Conservation (phyloP, 2,113 vertebrate genomes). For the Chionomys nivalis region DNA sequence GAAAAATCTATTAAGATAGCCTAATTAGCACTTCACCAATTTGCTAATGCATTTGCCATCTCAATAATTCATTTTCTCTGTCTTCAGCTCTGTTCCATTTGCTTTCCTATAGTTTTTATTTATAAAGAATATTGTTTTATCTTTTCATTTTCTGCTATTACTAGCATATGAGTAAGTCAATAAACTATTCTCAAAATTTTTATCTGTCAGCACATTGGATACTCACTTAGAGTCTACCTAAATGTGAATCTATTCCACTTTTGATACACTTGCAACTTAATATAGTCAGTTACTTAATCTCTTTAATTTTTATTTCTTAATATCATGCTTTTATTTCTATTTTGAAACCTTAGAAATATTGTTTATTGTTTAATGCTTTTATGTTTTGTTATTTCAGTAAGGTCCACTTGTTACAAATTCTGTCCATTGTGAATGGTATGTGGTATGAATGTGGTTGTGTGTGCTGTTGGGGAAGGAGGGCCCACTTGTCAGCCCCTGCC, state of each 20-base stretch:
- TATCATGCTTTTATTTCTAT: constrained; percentile 2
- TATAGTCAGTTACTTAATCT: not conserved
- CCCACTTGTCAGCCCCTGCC: too few relatives aligned
- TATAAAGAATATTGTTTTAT: not conserved
- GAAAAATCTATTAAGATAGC: not conserved
- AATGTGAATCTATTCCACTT: constrained; percentile 3
- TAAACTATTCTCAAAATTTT: not conserved
- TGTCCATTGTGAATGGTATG: not conserved
- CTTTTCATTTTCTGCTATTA: not conserved
- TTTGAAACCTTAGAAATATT: not conserved
- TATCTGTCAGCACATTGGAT: not conserved
- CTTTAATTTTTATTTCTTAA: not conserved
- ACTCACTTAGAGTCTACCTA: not conserved
- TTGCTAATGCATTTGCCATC: not conserved
- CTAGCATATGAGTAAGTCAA: not conserved
- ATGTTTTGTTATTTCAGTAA: not conserved
- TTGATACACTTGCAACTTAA: not conserved
- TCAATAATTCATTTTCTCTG: not conserved
- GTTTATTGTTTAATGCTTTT: not conserved
- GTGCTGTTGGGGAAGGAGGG: too few relatives aligned
- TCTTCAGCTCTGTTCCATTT: not conserved
- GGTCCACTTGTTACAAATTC: not conserved
- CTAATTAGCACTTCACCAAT: constrained; percentile 23
- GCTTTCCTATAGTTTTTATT: not conserved
- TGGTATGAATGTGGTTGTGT: not conserved